These are phyloP conservation scores for Entomobrya proxima DNA, from an alignment of 2,888 invertebrate species.

Conservation along the genomic window DNA sequence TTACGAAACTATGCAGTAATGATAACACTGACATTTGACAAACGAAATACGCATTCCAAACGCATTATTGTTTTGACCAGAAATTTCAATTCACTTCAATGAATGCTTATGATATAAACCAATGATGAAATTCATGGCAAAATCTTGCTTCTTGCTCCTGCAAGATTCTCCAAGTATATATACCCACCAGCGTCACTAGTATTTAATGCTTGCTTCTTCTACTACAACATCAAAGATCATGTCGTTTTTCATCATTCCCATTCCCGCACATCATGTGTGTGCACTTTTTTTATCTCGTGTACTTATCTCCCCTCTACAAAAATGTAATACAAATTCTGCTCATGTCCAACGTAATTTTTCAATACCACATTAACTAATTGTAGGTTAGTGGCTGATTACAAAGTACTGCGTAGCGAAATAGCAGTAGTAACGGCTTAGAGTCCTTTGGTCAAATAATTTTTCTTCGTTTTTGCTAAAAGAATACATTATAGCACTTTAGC, in stretches of 20 bases:
- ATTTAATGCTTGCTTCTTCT: neutral
- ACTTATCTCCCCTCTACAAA: conserved; percentile 11
- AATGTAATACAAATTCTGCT: conserved; percentile 37
- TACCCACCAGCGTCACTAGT: neutral
- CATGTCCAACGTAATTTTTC: conserved; percentile 50
- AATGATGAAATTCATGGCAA: neutral
- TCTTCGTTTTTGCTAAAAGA: neutral
- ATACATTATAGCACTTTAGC: neutral
- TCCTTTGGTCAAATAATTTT: conserved; percentile 7
- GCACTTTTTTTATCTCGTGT: neutral
- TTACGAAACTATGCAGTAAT: neutral
- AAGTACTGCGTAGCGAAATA: conserved; percentile 30
- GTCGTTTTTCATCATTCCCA: conserved; percentile 25
- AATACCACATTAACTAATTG: conserved; percentile 61
- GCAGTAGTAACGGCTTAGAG: neutral
- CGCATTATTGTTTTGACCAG: neutral
- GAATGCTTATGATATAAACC: neutral
- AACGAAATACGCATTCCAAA: neutral
- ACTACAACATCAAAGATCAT: neutral
- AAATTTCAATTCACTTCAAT: neutral
- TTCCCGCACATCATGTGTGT: conserved; percentile 2
- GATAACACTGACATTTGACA: neutral
- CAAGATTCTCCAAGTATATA: conserved; percentile 11
- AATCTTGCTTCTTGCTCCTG: conserved; percentile 2
- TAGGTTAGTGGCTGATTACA: conserved; percentile 52